Evolutionary conservation across 2,113 vertebrate species (phyloP).

Genomic region (Tragelaphus strepsiceros): DNA sequence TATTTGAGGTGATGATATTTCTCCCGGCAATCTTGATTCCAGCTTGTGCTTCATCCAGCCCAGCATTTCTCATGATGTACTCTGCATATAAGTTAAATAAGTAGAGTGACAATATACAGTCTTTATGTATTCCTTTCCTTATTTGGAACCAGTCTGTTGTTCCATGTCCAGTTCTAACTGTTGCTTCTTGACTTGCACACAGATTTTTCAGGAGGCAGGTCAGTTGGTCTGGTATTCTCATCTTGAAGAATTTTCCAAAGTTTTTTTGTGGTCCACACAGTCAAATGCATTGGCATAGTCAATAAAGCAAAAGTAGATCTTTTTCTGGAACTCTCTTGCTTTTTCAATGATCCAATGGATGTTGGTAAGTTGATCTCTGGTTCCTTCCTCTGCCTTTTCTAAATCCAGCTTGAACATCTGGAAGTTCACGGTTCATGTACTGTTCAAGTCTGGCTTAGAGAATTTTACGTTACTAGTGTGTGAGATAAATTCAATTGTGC

Average conservation of each 20-base stretch:
- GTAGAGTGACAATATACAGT: not conserved
- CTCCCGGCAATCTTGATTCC: not conserved
- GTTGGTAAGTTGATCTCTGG: not conserved
- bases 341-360: accelerated
- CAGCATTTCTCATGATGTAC: not conserved
- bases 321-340: not conserved
- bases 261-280: not conserved
- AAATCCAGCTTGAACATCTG: not conserved
- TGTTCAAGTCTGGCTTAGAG: not conserved
- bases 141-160: not conserved
- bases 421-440: not conserved
- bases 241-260: not conserved
- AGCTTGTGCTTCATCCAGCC: not conserved
- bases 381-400: not conserved
- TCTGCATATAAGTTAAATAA: not conserved
- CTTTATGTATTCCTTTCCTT: not conserved
- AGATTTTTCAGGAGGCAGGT: not conserved
- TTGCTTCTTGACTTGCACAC: not conserved
- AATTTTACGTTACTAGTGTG: not conserved
- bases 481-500: not conserved
- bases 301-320: not conserved
- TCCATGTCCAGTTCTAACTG: not conserved
- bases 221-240: not conserved
- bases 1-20: not conserved
- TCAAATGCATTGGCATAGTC: not conserved